phyloP scores from a whole-genome alignment of 2,888 invertebrate species.

The Colostygia pectinataria region DNA sequence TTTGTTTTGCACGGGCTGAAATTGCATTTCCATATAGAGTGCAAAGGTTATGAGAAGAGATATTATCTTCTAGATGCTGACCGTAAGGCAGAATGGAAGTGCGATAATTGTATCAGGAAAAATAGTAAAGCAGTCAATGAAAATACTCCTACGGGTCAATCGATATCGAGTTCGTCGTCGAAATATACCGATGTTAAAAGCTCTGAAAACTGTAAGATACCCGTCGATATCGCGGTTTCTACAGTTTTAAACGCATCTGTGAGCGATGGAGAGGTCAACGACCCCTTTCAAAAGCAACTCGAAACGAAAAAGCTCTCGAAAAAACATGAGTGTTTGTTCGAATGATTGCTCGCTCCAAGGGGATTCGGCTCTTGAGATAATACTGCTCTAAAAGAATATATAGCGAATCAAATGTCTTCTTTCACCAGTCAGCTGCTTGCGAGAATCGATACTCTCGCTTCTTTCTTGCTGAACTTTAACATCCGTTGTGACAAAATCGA shows the following conservation, averaged over 20 bases:
- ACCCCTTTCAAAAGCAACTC: conserved; percentile 2
- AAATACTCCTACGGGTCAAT: neutral
- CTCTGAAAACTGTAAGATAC: neutral
- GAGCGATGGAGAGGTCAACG: neutral
- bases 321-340: neutral
- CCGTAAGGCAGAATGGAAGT: neutral
- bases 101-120: neutral
- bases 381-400: conserved; percentile 2
- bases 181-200: neutral
- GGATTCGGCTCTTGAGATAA: conserved; percentile 1
- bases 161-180: too few species aligned
- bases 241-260: neutral
- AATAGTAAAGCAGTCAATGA: neutral
- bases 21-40: conserved; percentile 1
- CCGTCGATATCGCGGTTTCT: neutral
- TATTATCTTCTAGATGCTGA: conserved; percentile 3
- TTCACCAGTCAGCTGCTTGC: neutral
- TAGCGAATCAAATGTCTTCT: neutral
- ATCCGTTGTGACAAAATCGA: conserved; percentile 2
- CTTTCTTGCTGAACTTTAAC: neutral
- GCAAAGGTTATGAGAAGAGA: conserved; percentile 1
- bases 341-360: neutral
- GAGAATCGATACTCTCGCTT: neutral
- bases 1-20: too few species aligned
- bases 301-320: neutral